Base-by-base conservation (phyloP, 2,888 invertebrate genomes). In the Meiosimyza decipiens region DNA sequence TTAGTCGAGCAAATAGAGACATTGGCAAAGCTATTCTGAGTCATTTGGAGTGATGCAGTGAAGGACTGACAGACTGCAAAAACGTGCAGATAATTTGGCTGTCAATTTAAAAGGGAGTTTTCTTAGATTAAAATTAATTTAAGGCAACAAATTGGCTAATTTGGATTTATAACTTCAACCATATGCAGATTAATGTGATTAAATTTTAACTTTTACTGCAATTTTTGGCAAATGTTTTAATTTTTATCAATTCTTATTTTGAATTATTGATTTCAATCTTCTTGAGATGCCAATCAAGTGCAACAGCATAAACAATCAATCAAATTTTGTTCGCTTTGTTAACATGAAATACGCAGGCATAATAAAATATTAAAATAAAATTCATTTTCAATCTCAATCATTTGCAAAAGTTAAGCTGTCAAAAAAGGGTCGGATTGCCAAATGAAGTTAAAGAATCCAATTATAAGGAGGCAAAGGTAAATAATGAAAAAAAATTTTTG, bases 1-100 rank as follows among this genome's bases (percentile, higher is more conserved):
- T 68, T 68, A 68, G 68, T 49, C 57, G 18, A 57, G 68, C 55
- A 57, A 55, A 68, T 55, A 59, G 68, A 55, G 63, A 18, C 47
- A 18, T 63, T 63, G 28, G 40, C 4, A 13, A 63, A 33, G 47
- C 63, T 15, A 47, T 63, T 63, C 49, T 47, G 28, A 49, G 63
- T 63, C 63, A 63, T 63, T 50, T 47, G n/a, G 63, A 50, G 49
- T 50, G 12, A 16, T 15, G 22, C 13, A 57, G 15, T 57, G 18
- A 57, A 40, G 9, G 9, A 40, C 6, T 40, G 40, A 40, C 9
- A 4, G 40, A 7, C 40, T 40, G 40, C 22, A 22, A 13, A 28
- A 22, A 57, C 22, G 57, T 22, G 57, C 22, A 57, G 28, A 57
- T 13, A 28, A 28, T 57, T 57, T 28, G 12, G 28, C 22, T 57